Evolutionary conservation across 2,113 vertebrate species (phyloP), one percentile per base, ranked within the genome.

Genomic region (Tylochromis polylepis): DNA sequence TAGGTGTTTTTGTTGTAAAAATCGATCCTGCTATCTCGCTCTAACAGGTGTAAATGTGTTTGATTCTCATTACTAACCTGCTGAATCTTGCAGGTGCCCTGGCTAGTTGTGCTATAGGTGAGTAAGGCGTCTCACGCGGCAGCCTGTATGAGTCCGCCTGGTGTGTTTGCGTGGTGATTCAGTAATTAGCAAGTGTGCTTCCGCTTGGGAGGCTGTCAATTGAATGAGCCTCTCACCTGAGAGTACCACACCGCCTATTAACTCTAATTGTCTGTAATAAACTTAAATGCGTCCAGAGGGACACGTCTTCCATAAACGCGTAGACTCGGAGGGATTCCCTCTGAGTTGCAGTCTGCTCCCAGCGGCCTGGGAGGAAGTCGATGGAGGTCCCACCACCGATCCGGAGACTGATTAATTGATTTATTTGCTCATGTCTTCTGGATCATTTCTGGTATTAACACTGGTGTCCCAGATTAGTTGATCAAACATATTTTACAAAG

Each of bases 161-260:
- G 79, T 81, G 84, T 85, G 87, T 92, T 90, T 83, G 10, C 29
- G 27, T 49, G 38, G 46, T 51, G 92, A 67, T 84, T 87, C 81
- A 85, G 82, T 92, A 93, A 95, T 95, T 94, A 93, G 91, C 91
- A 94, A 93, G 87, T 94, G 85, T 87, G 70, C 79, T 87, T 79
- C 77, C 90, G 12, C 88, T 87, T 31, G 94, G 95, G 94, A 94
- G 82, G 55, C 84, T 84, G 88, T 93, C 87, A 89, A 95, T 94
- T 94, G 91, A 95, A 95, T 92, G 83, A 91, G 88, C 15, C 55
- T 89, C 92, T 94, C 95, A 96, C 95, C 95, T 96, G 95, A 95
- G 96, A 95, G 94, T 82, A 77, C 72, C 83, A 78, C 62, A 60
- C 70, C 5, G 12, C 85, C 87, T 77, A 88, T 95, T 95, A 94